These are phyloP conservation scores for Epicauta chinensis DNA, from an alignment of 1,140 invertebrate genomes.

Conservation along the genomic window DNA sequence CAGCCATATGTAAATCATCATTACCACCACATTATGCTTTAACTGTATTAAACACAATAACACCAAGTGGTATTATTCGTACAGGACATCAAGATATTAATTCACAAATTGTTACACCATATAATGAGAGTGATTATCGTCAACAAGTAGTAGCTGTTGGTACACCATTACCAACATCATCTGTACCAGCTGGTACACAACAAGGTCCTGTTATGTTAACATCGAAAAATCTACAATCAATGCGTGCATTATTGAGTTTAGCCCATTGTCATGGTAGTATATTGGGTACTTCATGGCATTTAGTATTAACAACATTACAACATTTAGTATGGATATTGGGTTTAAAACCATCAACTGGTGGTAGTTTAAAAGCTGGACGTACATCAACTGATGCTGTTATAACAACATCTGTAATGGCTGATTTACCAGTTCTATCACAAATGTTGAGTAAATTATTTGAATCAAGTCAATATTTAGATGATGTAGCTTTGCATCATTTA, in stretches of 20 bases:
- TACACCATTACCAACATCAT: conserved; percentile 80
- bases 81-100: conserved; percentile 20
- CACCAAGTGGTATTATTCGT: conserved; percentile 42
- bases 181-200: conserved; percentile 70
- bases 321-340: conserved; percentile 98
- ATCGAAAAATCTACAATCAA: conserved; percentile 94
- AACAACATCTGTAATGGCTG: conserved; percentile 92
- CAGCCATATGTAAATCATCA: conserved; percentile 89
- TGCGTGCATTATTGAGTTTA: conserved; percentile 81
- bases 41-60: conserved; percentile 68
- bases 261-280: conserved; percentile 91
- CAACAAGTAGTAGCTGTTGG: conserved; percentile 93
- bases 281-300: conserved; percentile 89
- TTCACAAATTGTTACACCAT: conserved; percentile 30
- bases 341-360: conserved; percentile 87
- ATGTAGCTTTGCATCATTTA: conserved; percentile 91
- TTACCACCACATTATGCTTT: conserved; percentile 92
- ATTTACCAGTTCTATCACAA: conserved; percentile 85
- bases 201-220: conserved; percentile 98
- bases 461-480: conserved; percentile 88
- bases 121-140: conserved; percentile 58
- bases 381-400: conserved; percentile 79
- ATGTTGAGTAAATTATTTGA: conserved; percentile 93
- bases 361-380: conserved; percentile 75
- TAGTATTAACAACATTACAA: conserved; percentile 91